Conservation (phyloP, 2,797 vertebrate species). For the Anas georgica region DNA sequence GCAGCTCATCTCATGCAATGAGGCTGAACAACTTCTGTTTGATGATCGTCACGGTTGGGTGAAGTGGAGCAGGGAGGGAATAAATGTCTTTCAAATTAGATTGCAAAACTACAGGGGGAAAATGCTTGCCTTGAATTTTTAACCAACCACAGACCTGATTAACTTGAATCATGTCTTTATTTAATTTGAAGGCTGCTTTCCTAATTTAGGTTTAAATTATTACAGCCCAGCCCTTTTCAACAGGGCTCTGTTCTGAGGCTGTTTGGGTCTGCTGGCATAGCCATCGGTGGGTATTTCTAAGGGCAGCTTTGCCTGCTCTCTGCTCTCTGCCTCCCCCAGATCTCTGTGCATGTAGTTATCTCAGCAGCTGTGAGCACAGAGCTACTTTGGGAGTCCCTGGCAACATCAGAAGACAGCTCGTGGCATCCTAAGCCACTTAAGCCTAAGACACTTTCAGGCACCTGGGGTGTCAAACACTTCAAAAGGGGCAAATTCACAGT, state of each 20-base stretch:
- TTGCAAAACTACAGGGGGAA: constrained; percentile 21
- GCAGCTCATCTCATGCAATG: constrained; percentile 46
- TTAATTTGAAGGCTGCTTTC: constrained; percentile 32
- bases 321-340: neutral
- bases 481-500: neutral
- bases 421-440: neutral
- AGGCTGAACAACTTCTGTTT: constrained; percentile 57
- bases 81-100: constrained; percentile 60
- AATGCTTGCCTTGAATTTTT: constrained; percentile 46
- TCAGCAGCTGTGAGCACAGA: rapidly evolving
- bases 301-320: neutral
- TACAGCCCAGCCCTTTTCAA: neutral
- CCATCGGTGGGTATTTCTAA: rapidly evolving
- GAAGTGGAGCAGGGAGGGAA: constrained; percentile 37
- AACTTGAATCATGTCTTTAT: constrained; percentile 24
- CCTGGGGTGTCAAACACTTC: neutral
- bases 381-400: neutral
- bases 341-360: neutral
- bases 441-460: neutral
- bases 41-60: constrained; percentile 12
- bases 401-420: neutral
- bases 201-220: neutral
- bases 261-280: neutral
- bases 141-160: constrained; percentile 5
- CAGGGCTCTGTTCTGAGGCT: neutral